phyloP scores from a whole-genome alignment of 2,113 vertebrate species.

The Illadopsis cleaveri region DNA sequence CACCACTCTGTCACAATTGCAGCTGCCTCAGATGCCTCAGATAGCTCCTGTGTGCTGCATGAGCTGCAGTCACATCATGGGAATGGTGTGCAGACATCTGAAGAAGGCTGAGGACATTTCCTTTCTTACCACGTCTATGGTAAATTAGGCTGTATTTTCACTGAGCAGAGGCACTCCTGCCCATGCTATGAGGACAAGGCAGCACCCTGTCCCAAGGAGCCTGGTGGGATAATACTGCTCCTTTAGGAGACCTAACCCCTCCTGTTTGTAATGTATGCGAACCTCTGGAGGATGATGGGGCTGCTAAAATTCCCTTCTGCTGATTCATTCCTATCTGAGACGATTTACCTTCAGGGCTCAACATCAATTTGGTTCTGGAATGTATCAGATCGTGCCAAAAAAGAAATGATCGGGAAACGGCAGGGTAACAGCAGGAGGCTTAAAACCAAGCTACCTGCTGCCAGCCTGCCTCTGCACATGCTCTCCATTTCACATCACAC shows the following conservation, averaged over 20 bases:
- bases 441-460: background rate
- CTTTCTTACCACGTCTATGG: rapidly evolving
- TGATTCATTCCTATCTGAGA: background rate
- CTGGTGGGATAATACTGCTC: background rate
- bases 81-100: background rate
- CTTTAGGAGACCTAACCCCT: rapidly evolving
- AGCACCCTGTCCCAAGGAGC: background rate
- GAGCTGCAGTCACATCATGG: rapidly evolving
- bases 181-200: rapidly evolving
- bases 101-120: background rate
- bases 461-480: rapidly evolving
- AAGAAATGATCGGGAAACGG: background rate
- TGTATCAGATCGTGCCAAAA: background rate
- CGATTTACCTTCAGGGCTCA: background rate
- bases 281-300: background rate
- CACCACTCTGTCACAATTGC: background rate
- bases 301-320: background rate
- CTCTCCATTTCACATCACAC: background rate
- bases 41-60: rapidly evolving
- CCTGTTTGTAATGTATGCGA: background rate
- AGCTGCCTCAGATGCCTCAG: background rate
- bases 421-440: rapidly evolving
- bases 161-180: background rate
- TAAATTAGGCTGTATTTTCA: background rate
- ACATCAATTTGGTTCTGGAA: background rate